phyloP scores from a whole-genome alignment of 2,113 vertebrate species.

The Xenus cinereus region DNA sequence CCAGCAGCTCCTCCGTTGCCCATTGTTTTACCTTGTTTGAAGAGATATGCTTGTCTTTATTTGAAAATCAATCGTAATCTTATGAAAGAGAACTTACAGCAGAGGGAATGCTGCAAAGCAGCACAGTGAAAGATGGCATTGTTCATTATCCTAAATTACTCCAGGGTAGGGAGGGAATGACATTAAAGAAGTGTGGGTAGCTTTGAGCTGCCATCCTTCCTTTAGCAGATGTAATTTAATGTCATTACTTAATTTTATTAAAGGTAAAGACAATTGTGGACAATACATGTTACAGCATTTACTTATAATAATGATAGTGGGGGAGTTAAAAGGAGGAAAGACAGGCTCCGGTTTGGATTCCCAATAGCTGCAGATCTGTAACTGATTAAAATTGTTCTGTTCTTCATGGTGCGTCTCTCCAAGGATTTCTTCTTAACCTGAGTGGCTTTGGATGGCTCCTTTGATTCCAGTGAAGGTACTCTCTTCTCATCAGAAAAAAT shows the following conservation, averaged over 20 bases:
- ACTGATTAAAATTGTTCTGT: neutral
- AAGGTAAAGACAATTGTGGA: slow-evolving; percentile 52
- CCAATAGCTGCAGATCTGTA: neutral
- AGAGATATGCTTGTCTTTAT: slow-evolving; percentile 33
- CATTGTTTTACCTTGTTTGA: slow-evolving; percentile 56
- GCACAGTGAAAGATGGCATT: slow-evolving; percentile 23
- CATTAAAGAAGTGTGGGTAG: slow-evolving; percentile 43
- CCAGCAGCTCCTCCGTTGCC: neutral
- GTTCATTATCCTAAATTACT: slow-evolving; percentile 53
- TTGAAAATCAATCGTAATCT: slow-evolving; percentile 61
- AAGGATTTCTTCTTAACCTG: neutral
- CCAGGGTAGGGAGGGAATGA: slow-evolving; percentile 18
- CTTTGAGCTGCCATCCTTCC: slow-evolving; percentile 40
- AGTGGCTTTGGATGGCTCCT: neutral
- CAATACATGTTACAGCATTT: slow-evolving; percentile 28
- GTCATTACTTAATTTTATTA: slow-evolving; percentile 59
- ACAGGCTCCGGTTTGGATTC: neutral
- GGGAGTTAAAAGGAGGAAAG: slow-evolving; percentile 5
- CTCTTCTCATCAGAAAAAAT: neutral
- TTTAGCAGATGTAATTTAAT: slow-evolving; percentile 28
- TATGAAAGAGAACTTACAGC: slow-evolving; percentile 38
- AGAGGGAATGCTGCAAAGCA: slow-evolving; percentile 18
- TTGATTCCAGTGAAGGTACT: neutral
- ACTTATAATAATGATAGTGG: neutral
- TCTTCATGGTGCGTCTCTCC: neutral